Conservation (phyloP, 2,797 vertebrate species). For the Thalassophryne amazonica region DNA sequence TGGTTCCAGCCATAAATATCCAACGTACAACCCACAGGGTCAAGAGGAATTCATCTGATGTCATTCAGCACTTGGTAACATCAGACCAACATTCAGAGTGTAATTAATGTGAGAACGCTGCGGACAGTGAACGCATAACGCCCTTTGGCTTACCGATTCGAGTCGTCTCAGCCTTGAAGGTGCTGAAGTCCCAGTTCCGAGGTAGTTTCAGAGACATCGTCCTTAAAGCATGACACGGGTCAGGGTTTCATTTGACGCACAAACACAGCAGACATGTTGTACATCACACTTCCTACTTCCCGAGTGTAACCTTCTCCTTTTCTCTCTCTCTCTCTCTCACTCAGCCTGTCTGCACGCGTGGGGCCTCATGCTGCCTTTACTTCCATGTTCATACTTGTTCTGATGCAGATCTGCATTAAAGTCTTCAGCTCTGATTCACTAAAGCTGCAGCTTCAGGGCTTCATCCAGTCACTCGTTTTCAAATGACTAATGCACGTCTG, state of each 20-base stretch:
- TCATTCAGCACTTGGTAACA: neutral
- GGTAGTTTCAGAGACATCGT: conserved; percentile 95
- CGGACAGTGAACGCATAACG: conserved; percentile 20
- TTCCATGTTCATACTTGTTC: conserved; percentile 49
- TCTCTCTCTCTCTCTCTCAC: conserved; percentile 38
- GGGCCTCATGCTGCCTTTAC: conserved; percentile 49
- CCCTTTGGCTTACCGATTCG: conserved; percentile 85
- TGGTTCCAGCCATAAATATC: too few relatives aligned
- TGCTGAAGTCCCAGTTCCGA: conserved; percentile 92
- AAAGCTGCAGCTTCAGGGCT: neutral
- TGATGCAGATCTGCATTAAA: conserved; percentile 1
- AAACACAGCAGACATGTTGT: conserved; percentile 25
- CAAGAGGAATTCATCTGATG: too few relatives aligned
- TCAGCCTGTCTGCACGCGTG: conserved; percentile 42
- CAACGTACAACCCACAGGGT: too few relatives aligned
- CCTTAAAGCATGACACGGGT: conserved; percentile 47
- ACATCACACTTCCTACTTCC: conserved; percentile 79
- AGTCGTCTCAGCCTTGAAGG: conserved; percentile 83
- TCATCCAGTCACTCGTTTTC: conserved; percentile 6
- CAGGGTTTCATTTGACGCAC: conserved; percentile 35
- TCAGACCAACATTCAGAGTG: neutral
- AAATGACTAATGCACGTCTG: conserved; percentile 25
- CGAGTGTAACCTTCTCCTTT: conserved; percentile 62
- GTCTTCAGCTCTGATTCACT: conserved; percentile 1
- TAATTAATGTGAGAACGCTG: neutral